Percentiles rank a stretch among this genome's conserved stretches.
Conservation (phyloP, 2,888 invertebrate species). For the Boloria selene region DNA sequence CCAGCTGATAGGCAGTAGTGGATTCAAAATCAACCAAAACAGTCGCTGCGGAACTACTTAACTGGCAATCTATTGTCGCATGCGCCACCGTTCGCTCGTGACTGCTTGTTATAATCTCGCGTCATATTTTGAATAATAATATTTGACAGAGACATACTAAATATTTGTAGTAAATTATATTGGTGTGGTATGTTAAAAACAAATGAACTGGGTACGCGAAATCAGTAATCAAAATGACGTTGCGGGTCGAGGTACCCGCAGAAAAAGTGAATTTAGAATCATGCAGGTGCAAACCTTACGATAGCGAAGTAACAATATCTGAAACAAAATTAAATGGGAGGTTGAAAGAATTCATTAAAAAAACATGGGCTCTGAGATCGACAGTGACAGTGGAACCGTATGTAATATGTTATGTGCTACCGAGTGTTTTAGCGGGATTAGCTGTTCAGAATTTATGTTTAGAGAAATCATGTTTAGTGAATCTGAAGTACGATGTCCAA, state of each 20-base stretch:
- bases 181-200: slow-evolving; percentile 39
- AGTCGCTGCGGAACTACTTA: slow-evolving; percentile 51
- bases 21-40: slow-evolving; percentile 57
- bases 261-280: slow-evolving; percentile 71
- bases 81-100: slow-evolving; percentile 55
- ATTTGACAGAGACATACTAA: slow-evolving; percentile 28
- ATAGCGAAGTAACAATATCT: slow-evolving; percentile 57
- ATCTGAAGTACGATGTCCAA: slow-evolving; percentile 76
- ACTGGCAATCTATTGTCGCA: slow-evolving; percentile 52
- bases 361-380: slow-evolving; percentile 67
- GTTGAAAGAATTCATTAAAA: slow-evolving; percentile 67
- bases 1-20: slow-evolving; percentile 73
- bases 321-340: slow-evolving; percentile 65
- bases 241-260: slow-evolving; percentile 75
- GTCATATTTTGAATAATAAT: slow-evolving; percentile 20
- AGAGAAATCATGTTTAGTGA: slow-evolving; percentile 83
- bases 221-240: slow-evolving; percentile 69
- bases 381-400: slow-evolving; percentile 86
- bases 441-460: slow-evolving; percentile 81
- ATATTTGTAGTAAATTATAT: slow-evolving; percentile 35
- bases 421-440: slow-evolving; percentile 85
- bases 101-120: slow-evolving; percentile 17
- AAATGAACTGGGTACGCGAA: slow-evolving; percentile 39
- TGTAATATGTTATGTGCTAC: slow-evolving; percentile 84
- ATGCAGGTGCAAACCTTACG: slow-evolving; percentile 66